Percentiles rank a stretch among this genome's conserved stretches.
phyloP scores from a whole-genome alignment of 2,113 vertebrate species.

The Bufo gargarizans region DNA sequence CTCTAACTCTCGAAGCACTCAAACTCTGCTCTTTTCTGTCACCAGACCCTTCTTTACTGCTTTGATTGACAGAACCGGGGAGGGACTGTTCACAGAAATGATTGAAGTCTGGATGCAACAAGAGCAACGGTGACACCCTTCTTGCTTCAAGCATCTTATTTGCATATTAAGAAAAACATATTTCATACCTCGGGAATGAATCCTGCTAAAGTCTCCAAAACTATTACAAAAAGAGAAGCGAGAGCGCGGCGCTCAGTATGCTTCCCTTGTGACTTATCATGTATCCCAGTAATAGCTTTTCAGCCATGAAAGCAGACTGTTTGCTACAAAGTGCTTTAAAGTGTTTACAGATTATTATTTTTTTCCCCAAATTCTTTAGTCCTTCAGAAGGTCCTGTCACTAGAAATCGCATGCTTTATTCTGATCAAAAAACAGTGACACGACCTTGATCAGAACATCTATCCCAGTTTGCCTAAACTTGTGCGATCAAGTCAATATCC shows the following conservation, averaged over 20 bases:
- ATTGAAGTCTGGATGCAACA: too few species aligned
- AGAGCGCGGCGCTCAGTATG: background rate
- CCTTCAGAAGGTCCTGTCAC: background rate
- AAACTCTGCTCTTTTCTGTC: too few species aligned
- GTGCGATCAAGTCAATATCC: background rate
- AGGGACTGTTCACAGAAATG: too few species aligned
- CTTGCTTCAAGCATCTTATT: too few species aligned
- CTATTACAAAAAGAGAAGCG: too few species aligned
- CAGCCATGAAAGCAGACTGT: background rate
- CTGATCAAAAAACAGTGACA: background rate
- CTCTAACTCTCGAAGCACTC: too few species aligned
- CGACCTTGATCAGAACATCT: conserved; percentile 3
- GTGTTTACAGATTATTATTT: background rate
- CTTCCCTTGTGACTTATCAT: background rate
- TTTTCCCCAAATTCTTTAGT: background rate
- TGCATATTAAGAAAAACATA: too few species aligned
- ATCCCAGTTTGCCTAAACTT: background rate
- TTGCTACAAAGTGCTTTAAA: background rate
- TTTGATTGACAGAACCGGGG: too few species aligned
- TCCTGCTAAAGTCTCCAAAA: too few species aligned
- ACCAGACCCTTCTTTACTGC: too few species aligned
- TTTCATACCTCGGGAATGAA: too few species aligned
- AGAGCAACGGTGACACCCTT: too few species aligned
- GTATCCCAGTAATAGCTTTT: background rate
- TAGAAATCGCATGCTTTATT: background rate